Base-by-base conservation (phyloP, 2,113 vertebrate genomes). In the Chaenocephalus aceratus region DNA sequence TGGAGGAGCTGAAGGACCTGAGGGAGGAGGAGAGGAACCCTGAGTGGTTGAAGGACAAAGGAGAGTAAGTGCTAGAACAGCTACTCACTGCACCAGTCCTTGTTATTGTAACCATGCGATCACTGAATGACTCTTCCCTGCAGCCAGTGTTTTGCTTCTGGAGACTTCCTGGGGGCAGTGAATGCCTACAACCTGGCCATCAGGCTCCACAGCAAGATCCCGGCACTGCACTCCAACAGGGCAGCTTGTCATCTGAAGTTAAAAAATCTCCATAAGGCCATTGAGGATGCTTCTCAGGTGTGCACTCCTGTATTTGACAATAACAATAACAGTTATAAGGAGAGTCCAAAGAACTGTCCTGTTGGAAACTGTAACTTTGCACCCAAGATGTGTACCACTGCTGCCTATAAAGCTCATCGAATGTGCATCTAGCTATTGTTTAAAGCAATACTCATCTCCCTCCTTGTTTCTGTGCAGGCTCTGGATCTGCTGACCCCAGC, bases 1-100 rank as follows among this genome's bases (percentile, higher is more conserved):
- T 95, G 15, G 91, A 94, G 62, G 96, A 97, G 54, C 86, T 98
- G 62, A 65, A 93, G 34, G 96, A 98, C 72, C 95, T 99, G 73
- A 97, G 91, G 18, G 96, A 97, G 81, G 95, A 98, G 46, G 96
- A 99, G 80, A 96, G 91, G 91, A 97, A 96, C 79, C 95, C 97
- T 30, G 97, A 98, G 2, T 99, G 97, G 97, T 79, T 99, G 49
- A 99, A 98, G 85, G 96, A 97, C 11, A 98, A 97, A 93, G 98
- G 96, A 83, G 96, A 98, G 98, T 99, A 88, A 92, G 97, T 96
- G 6, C 0, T 56, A 52, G 57, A 10, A 6, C 51, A 67, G 34
- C 21, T 60, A 12, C 44, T 41, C 2, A 13, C n/a, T 36, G 10
- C 8, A 36, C 4, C 5, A n/a, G 0, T 11, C 10, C 7, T 10